Percentiles rank a stretch among this genome's conserved stretches.
Conservation (phyloP, 2,797 vertebrate species). For the Tarsius wallacei region DNA sequence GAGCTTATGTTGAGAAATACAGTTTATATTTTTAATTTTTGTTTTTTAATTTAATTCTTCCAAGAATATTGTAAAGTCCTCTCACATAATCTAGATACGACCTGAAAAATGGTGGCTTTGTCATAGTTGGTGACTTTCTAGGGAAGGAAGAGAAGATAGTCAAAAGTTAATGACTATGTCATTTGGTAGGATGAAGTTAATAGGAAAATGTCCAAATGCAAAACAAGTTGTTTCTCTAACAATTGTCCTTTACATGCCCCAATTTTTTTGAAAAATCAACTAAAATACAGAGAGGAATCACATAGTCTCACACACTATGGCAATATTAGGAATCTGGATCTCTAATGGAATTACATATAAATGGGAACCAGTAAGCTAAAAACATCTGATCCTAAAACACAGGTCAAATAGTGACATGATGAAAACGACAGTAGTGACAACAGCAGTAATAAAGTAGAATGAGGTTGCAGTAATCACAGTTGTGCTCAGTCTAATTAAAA, state of each 20-base stretch:
- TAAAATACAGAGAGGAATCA: neutral
- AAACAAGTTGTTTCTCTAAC: neutral
- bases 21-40: too few species aligned
- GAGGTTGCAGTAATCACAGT: neutral
- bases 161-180: neutral
- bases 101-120: neutral
- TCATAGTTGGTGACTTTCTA: neutral
- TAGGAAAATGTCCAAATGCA: neutral
- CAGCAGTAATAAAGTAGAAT: neutral
- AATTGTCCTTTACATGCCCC: neutral
- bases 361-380: neutral
- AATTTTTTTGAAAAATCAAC: neutral
- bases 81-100: neutral
- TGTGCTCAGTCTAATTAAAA: neutral
- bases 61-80: too few species aligned
- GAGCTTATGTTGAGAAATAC: too few species aligned
- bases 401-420: neutral
- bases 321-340: neutral
- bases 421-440: neutral
- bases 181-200: neutral
- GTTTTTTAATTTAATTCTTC: too few species aligned
- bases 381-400: neutral
- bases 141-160: neutral
- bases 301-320: neutral
- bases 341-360: neutral